Conservation (phyloP, 1,140 invertebrate genomes). For the Drosophila tristis region DNA sequence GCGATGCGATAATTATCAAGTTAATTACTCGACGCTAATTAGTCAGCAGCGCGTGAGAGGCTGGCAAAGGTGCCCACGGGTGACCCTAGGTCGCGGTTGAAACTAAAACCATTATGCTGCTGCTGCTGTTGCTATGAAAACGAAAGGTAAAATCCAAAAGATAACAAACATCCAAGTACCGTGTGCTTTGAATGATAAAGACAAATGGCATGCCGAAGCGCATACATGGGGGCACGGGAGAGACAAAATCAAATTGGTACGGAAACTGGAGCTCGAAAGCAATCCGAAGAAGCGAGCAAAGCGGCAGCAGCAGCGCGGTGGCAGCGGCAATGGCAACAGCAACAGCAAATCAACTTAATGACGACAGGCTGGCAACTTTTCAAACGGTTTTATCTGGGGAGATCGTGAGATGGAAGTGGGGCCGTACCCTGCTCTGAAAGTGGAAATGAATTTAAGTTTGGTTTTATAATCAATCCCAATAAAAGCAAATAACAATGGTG, state of each 20-base stretch:
- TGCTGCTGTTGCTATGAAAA: constrained; percentile 29
- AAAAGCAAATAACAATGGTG: constrained; percentile 14
- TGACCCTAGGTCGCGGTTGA: constrained; percentile 43
- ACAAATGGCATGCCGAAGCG: constrained; percentile 9
- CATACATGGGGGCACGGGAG: constrained; percentile 10
- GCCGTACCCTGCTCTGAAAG: constrained; percentile 10
- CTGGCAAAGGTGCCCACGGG: neutral
- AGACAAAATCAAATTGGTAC: constrained; percentile 23
- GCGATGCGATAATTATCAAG: constrained; percentile 54
- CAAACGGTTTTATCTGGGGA: constrained; percentile 40
- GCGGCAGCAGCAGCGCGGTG: constrained; percentile 27
- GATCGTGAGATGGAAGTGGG: constrained; percentile 14
- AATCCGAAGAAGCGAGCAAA: constrained; percentile 37
- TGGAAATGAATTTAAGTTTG: constrained; percentile 44
- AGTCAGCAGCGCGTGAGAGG: constrained; percentile 42
- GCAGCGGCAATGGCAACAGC: constrained; percentile 19
- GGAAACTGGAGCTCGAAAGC: constrained; percentile 67
- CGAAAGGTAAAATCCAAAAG: constrained; percentile 40
- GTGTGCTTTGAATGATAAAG: constrained; percentile 12
- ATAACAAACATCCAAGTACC: constrained; percentile 3
- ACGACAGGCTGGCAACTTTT: constrained; percentile 54
- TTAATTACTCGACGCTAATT: constrained; percentile 57
- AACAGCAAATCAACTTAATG: constrained; percentile 65
- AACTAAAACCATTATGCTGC: constrained; percentile 6
- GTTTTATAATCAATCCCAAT: constrained; percentile 27